Evolutionary conservation across 2,797 vertebrate species (phyloP), one percentile per base, ranked within the genome.

Genomic region (Brotula barbata): DNA sequence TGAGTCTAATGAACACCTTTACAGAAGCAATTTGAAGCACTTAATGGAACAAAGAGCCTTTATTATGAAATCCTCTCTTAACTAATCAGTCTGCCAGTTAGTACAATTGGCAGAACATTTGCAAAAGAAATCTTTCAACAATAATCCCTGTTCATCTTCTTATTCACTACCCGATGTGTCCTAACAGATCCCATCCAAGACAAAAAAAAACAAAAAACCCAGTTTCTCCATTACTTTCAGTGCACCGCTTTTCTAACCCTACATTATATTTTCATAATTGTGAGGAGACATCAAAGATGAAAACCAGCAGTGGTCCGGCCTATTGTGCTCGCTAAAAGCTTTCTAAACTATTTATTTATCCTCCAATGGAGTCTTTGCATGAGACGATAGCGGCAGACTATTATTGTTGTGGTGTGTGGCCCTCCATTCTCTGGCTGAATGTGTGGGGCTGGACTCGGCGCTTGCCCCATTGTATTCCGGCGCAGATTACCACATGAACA

Each of bases 401-500:
- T 78, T 78, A 85, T 86, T 83, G 81, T 81, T 80, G 77, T 57
- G 66, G 67, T 78, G 84, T 72, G 80, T 73, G 80, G 80, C 71
- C 71, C 71, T 77, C 73, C 71, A 70, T 89, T 87, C 77, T 84
- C 58, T 31, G 41, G 20, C 54, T 77, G 67, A 82, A 83, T 85
- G 77, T 58, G 69, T 37, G 62, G 59, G 75, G 74, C 73, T 37
- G 68, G 63, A 63, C 77, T 72, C 69, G 56, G 55, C 4, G 34
- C 64, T 66, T 14, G 46, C 66, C 71, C 79, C 62, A 76, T 87
- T 87, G 82, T 86, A 47, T 50, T 28, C 31, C 28, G 20, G 15
- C 45, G 25, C 73, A 80, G 80, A 89, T 90, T 89, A 89, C 71
- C 89, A 89, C 86, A 88, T 84, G 84, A 89, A 90, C 88, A 87